Evolutionary conservation across 2,113 vertebrate species (phyloP), one percentile per base, ranked within the genome.

Genomic region (Silurus meridionalis): DNA sequence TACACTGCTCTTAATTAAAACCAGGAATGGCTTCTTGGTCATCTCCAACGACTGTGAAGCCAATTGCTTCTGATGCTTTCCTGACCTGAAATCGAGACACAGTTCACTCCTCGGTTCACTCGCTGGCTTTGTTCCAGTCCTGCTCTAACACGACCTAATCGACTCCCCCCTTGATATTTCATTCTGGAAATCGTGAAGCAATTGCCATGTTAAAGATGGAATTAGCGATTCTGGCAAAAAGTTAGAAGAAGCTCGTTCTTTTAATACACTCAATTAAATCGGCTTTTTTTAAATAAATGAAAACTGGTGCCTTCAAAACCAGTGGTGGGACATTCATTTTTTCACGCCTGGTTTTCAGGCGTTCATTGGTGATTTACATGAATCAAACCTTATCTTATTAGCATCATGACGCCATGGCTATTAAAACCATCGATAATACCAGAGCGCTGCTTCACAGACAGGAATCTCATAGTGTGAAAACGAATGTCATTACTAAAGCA

Each of bases 1-100:
- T 77, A 52, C 28, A 78, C 46, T 66, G 48, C n/a, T 80, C 75
- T 63, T 80, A 55, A 78, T 77, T 78, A 46, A 69, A 80, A 85
- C 28, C 28, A 19, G 25, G 69, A 57, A 17, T 67, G 74, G 48
- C 15, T 53, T 28, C 23, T 19, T 50, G 7, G 83, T 23, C 63
- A 23, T 64, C 6, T 79, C 11, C 17, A 67, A 21, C 17, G 84
- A 80, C 74, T 64, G 25, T 13, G 25, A 61, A 28, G 17, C 37
- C 37, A 23, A n/a, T 52, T 77, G 46, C 48, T 25, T 61, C 48
- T 52, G 37, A 61, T 74, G 77, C 46, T 61, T 52, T 52, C 28
- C 14, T 77, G 81, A 66, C 48, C 78, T 80, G 21, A 46, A 61
- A 61, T 46, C 21, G 55, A 79, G 75, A 58, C 7, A 28, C 75